Percentiles rank a stretch among this genome's conserved stretches.
Conservation (phyloP, 2,888 invertebrate genomes). For the Bellardia pandia region DNA sequence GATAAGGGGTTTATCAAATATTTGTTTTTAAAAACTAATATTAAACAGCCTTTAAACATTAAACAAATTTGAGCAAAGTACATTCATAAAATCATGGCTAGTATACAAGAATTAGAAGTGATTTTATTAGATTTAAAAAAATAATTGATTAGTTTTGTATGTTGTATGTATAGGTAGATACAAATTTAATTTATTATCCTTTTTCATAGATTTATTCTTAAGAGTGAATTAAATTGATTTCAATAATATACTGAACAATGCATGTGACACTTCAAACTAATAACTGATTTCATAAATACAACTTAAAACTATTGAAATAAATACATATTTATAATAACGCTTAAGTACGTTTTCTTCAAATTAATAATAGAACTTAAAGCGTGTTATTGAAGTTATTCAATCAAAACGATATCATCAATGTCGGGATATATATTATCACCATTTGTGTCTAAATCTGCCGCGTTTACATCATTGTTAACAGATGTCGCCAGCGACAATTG, state of each 20-base stretch:
- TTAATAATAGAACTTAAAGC: not conserved
- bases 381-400: conserved; percentile 67
- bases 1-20: no score
- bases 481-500: conserved; percentile 76
- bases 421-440: conserved; percentile 78
- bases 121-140: no score
- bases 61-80: no score
- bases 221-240: conserved; percentile 42
- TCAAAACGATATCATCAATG: conserved; percentile 81
- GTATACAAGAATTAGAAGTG: no score
- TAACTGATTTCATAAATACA: conserved; percentile 45
- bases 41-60: no score
- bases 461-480: not conserved
- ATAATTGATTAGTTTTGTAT: no score
- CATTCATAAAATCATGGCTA: no score
- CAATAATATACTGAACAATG: conserved; percentile 68
- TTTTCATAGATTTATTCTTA: conserved; percentile 4
- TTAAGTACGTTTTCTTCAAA: conserved; percentile 17
- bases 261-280: conserved; percentile 16
- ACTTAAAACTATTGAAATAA: conserved; percentile 26
- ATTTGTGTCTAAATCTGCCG: conserved; percentile 70
- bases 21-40: no score
- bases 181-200: conserved; percentile 46
- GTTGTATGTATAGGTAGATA: not conserved
- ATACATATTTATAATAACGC: conserved; percentile 1